Evolutionary conservation across 2,888 invertebrate genomes (phyloP).

Genomic region (Timema podura): DNA sequence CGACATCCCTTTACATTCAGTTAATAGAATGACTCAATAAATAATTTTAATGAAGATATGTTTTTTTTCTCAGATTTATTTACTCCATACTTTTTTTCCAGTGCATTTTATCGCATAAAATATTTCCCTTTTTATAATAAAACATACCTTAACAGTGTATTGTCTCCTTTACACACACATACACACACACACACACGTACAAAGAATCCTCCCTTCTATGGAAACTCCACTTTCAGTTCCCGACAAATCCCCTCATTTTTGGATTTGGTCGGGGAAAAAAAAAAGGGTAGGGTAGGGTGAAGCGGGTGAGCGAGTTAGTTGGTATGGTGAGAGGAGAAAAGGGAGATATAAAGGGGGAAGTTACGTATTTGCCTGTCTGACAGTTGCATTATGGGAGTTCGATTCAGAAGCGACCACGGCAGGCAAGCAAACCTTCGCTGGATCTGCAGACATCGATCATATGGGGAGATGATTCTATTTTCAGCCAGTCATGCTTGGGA

Average conservation of each 20-base stretch:
- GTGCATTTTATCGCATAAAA: too few relatives aligned
- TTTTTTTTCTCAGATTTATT: too few relatives aligned
- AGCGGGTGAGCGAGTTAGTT: background rate
- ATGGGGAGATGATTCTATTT: too few relatives aligned
- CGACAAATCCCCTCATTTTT: conserved; percentile 17
- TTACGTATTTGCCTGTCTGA: conserved; percentile 13
- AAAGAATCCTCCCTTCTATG: background rate
- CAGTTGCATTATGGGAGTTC: conserved; percentile 15
- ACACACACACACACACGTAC: background rate
- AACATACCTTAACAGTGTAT: conserved; percentile 3
- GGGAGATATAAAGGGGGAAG: background rate
- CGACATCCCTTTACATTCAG: too few relatives aligned
- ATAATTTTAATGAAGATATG: too few relatives aligned
- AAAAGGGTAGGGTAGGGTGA: background rate
- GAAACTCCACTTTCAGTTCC: conserved; percentile 7
- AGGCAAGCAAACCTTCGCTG: background rate
- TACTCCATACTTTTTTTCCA: too few relatives aligned
- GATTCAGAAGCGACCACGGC: background rate
- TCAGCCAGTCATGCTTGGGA: too few relatives aligned
- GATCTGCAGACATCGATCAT: too few relatives aligned
- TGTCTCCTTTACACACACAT: background rate
- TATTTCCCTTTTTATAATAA: too few relatives aligned
- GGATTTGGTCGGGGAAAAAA: background rate
- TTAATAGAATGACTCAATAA: too few relatives aligned
- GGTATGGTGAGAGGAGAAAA: background rate